Conservation (phyloP, 1,140 invertebrate genomes). For the Drosophila arawakana region DNA sequence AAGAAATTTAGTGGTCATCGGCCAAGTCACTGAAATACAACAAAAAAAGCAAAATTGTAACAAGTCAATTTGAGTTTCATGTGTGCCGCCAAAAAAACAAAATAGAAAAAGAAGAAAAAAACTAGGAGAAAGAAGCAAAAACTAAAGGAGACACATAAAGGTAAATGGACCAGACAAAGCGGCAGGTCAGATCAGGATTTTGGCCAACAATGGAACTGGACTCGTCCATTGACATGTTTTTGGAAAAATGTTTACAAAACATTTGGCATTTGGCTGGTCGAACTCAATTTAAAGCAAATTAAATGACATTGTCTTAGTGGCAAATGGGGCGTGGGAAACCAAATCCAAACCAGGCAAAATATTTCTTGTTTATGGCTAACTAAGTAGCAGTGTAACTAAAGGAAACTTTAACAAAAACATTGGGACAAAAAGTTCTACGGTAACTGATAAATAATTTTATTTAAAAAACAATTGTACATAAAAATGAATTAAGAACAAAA, state of each 20-base stretch:
- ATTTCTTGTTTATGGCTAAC: background rate
- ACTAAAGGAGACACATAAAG: slow-evolving; percentile 19
- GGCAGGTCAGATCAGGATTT: slow-evolving; percentile 30
- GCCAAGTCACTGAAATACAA: slow-evolving; percentile 25
- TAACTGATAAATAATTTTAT: too few relatives aligned
- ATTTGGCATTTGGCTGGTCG: slow-evolving; percentile 47
- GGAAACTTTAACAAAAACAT: too few relatives aligned
- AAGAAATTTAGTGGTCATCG: slow-evolving; percentile 40
- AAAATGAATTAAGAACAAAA: too few relatives aligned
- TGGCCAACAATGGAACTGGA: slow-evolving; percentile 46
- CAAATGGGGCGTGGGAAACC: slow-evolving; percentile 59
- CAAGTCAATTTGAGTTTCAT: slow-evolving; percentile 68
- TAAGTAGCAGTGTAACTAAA: background rate
- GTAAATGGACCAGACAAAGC: slow-evolving; percentile 39
- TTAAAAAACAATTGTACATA: too few relatives aligned
- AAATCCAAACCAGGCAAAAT: background rate
- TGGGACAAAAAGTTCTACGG: too few relatives aligned
- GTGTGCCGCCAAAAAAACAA: slow-evolving; percentile 26
- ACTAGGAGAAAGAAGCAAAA: slow-evolving; percentile 7
- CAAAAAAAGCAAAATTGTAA: slow-evolving; percentile 49
- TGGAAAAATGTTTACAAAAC: slow-evolving; percentile 80
- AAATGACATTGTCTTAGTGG: slow-evolving; percentile 49
- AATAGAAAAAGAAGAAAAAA: slow-evolving; percentile 1
- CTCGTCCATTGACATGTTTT: slow-evolving; percentile 60
- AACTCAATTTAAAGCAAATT: slow-evolving; percentile 69